Conservation (phyloP, 2,888 invertebrate species). For the Dromius quadrimaculatus region DNA sequence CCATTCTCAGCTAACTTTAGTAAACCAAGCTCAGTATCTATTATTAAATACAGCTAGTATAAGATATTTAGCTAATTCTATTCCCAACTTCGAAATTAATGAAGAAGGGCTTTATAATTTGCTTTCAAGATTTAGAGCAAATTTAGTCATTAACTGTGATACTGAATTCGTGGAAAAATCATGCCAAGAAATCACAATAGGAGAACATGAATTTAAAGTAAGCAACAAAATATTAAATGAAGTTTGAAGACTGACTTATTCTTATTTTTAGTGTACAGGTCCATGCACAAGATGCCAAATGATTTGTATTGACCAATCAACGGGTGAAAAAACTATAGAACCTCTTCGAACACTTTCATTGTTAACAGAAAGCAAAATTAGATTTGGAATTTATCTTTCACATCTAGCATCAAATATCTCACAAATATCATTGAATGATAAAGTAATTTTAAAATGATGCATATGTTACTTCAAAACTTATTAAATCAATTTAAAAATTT, state of each 20-base stretch:
- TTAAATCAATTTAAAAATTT: constrained; percentile 18
- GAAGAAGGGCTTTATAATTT: constrained; percentile 71
- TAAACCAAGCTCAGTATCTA: constrained; percentile 89
- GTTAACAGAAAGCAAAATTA: constrained; percentile 80
- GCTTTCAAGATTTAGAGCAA: constrained; percentile 88
- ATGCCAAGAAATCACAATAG: constrained; percentile 77
- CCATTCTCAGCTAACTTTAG: constrained; percentile 71
- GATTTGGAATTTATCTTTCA: constrained; percentile 80
- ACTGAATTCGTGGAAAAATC: constrained; percentile 82
- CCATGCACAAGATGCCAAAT: constrained; percentile 93
- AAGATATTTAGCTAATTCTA: constrained; percentile 74
- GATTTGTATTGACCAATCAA: constrained; percentile 93
- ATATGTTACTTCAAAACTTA: not conserved
- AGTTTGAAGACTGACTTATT: not conserved
- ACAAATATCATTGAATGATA: constrained; percentile 30
- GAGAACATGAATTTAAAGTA: constrained; percentile 76
- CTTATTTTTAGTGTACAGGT: constrained; percentile 74
- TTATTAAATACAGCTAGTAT: constrained; percentile 85
- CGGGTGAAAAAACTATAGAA: constrained; percentile 83
- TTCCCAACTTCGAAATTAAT: constrained; percentile 69
- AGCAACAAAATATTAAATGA: constrained; percentile 26
- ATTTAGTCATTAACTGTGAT: constrained; percentile 82
- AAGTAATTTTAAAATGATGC: constrained; percentile 36
- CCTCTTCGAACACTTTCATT: constrained; percentile 82
- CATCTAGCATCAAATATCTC: not conserved